A percentile compares a stretch with the other conserved stretches of the same genome.
Evolutionary conservation across 2,888 invertebrate genomes (phyloP).

Genomic region (Iselma pallidipennis): DNA sequence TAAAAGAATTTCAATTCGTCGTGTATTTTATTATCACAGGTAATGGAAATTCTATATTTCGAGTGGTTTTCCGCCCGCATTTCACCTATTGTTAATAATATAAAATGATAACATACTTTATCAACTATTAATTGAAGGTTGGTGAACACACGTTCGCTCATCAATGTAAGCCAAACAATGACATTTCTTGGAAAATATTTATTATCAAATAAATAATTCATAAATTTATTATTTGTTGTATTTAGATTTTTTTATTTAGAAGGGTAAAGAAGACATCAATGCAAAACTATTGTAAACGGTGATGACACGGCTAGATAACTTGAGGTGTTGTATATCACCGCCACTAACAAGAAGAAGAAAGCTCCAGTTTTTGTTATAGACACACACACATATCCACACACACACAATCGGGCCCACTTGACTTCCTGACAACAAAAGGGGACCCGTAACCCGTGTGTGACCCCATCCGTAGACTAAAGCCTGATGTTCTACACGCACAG

Average conservation of each 20-base stretch:
- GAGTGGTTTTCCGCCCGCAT: constrained; percentile 24
- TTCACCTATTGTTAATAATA: constrained; percentile 5
- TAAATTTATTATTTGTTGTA: not conserved
- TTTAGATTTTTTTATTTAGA: not conserved
- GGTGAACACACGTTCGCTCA: not conserved
- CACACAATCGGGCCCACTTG: not conserved
- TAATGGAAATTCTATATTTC: not conserved
- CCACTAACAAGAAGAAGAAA: not conserved
- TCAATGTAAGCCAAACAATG: not conserved
- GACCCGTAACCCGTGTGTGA: constrained; percentile 3
- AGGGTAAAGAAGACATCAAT: not conserved
- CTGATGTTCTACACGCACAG: not conserved
- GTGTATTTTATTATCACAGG: not conserved
- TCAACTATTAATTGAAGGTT: constrained; percentile 13
- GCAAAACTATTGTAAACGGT: not conserved
- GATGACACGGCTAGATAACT: constrained; percentile 1
- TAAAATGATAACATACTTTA: constrained; percentile 25
- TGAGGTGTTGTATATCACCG: not conserved
- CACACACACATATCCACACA: not conserved
- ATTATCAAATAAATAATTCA: constrained; percentile 1
- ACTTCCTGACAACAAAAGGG: constrained; percentile 1
- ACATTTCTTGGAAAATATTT: constrained; percentile 1
- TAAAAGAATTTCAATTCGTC: not conserved
- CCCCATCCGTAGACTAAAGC: no score
- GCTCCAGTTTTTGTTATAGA: not conserved